Percentiles rank a stretch among this genome's conserved stretches.
Conservation (phyloP, 2,888 invertebrate species). For the Girardia tigrina region DNA sequence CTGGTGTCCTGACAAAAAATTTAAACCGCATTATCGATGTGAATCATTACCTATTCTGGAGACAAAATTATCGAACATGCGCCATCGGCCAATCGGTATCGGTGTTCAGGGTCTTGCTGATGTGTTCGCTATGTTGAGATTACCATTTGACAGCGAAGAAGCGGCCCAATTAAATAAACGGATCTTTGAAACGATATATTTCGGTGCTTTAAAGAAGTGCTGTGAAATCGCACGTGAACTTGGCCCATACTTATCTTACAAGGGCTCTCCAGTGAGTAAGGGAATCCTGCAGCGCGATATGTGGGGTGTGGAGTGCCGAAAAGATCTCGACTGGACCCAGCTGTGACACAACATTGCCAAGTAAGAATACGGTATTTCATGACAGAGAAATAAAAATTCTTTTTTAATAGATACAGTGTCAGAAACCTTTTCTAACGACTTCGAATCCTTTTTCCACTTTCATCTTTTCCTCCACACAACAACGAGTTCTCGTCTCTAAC, state of each 20-base stretch:
- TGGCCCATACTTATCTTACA: conserved; percentile 78
- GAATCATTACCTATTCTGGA: conserved; percentile 87
- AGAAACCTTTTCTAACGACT: no score
- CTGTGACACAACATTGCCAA: conserved; percentile 70
- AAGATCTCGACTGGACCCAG: conserved; percentile 67
- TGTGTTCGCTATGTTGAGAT: conserved; percentile 71
- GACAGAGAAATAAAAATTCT: no score
- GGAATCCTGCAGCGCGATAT: conserved; percentile 91
- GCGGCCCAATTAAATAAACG: conserved; percentile 74
- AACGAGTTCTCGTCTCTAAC: no score
- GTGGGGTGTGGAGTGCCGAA: conserved; percentile 69
- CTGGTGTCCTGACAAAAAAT: conserved; percentile 74
- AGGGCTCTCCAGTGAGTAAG: conserved; percentile 78
- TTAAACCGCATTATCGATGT: conserved; percentile 90
- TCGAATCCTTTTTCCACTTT: no score
- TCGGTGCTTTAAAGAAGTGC: conserved; percentile 84
- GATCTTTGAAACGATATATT: conserved; percentile 95
- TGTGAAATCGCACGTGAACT: conserved; percentile 72
- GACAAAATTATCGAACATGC: conserved; percentile 66
- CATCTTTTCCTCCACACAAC: no score
- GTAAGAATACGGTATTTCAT: no score
- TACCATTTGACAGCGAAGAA: conserved; percentile 75
- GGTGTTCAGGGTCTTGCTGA: conserved; percentile 95
- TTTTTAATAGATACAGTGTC: no score
- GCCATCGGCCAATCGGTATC: conserved; percentile 62